phyloP scores from a whole-genome alignment of 1,140 invertebrate genomes.

The Anadara kagoshimensis region DNA sequence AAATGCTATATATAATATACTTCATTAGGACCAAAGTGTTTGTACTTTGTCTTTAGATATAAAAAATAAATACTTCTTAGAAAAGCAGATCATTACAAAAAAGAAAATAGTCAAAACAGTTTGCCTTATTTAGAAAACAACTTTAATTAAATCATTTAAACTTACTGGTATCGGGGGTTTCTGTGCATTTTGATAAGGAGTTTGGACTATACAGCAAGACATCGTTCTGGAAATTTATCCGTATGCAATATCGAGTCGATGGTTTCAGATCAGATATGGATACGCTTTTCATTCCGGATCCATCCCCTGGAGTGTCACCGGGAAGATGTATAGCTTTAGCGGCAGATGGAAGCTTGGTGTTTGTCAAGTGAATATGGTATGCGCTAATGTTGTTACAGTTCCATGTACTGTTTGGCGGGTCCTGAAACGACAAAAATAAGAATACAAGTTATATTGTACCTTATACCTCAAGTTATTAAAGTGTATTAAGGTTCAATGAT shows the following conservation, averaged over 20 bases:
- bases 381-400: conserved; percentile 52
- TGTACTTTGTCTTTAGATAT: no score
- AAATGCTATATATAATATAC: no score
- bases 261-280: conserved; percentile 50
- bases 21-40: no score
- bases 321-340: conserved; percentile 28
- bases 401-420: conserved; percentile 43
- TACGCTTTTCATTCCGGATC: conserved; percentile 32
- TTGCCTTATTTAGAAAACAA: neutral
- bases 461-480: no score
- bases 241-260: conserved; percentile 55
- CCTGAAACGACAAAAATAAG: conserved; percentile 37
- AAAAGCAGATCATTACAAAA: no score
- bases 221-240: conserved; percentile 51
- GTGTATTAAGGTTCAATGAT: no score
- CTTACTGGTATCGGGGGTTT: conserved; percentile 58
- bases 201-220: conserved; percentile 44
- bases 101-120: no score
- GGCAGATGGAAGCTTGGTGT: conserved; percentile 3
- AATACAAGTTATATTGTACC: neutral
- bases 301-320: conserved; percentile 36
- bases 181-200: conserved; percentile 48
- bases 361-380: conserved; percentile 41
- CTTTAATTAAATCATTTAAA: conserved; percentile 1
- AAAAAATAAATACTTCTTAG: no score